Evolutionary conservation across 1,140 invertebrate genomes (phyloP), one percentile per base, ranked within the genome.

Genomic region (Chionoecetes opilio): DNA sequence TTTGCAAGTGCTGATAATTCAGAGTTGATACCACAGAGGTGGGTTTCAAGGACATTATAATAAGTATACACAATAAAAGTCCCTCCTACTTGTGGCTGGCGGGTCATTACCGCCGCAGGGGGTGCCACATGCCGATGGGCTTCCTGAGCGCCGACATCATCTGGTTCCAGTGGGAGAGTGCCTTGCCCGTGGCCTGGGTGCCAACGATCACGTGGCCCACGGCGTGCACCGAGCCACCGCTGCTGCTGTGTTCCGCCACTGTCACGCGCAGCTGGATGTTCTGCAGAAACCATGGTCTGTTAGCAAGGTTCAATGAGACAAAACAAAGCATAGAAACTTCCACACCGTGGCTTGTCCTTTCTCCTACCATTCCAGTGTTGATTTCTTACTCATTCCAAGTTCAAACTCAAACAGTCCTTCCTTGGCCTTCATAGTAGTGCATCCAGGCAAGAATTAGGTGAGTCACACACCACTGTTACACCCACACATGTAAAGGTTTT

Each of bases 41-140:
- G 46, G 21, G 21, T 53, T 9, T 53, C 46, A 53, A 14, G 46
- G 63, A 26, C n/a, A 21, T n/a, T 26, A 75, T 26, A 75, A n/a
- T 26, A 6, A 75, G 21, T 75, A 75, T 75, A 75, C 63, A 75
- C 63, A 75, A n/a, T n/a, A 75, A 26, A 75, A 17, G 41, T 35
- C 41, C 9, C 35, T 3, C 87, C 31, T 26, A 87, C 32, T 32
- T n/a, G 35, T 1, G 8, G 21, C 26, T 32, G 6, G 26, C 88
- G 17, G 26, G 82, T 29, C 46, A 95, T 96, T 95, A 98, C 96
- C 98, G 98, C 95, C 98, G 97, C n/a, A 99, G 97, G 37, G 98
- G 97, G 97, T 99, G 98, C 98, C 98, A 99, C 98, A 98, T 98
- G 14, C 98, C 98, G 82, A 98, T 98, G 0, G 98, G 98, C 97